Base-by-base conservation (phyloP, 2,113 vertebrate species). In the Urocolius indicus region DNA sequence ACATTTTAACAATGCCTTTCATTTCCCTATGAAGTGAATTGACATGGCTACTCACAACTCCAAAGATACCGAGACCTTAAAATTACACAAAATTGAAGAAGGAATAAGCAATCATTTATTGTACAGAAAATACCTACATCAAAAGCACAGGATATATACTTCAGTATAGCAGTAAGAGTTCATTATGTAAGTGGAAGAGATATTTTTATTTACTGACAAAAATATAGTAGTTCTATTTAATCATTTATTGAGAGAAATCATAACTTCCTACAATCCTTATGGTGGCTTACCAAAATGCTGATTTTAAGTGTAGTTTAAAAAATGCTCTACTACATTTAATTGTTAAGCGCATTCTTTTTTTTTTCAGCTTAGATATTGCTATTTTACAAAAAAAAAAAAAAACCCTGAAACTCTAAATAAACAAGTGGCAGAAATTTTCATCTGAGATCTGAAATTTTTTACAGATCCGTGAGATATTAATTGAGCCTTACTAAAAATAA, bases 151-250 rank as follows among this genome's bases (percentile, higher is more conserved):
- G 55, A 34, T 55, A 62, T 67, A 34, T 54, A 41, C 32, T 71
- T 46, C 38, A 78, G 34, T 46, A 27, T 7, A 23, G 20, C 10
- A 72, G 61, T 65, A 75, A 89, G 16, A 10, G 62, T 84, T 92
- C 46, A 59, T 89, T 94, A 46, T n/a, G 32, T 46, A 86, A 27
- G 13, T 61, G 55, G 73, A 83, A 76, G 54, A 83, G 32, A 62
- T 52, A 48, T 67, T 90, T 79, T 26, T 83, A 72, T 83, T 84
- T 93, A 90, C 72, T 86, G 87, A 89, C 43, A 94, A 93, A 95
- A 96, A 74, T 55, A 3, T 8, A 68, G 46, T 45, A 45, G 61
- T 81, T 65, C 61, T 90, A 58, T 32, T 63, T 51, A 48, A 61
- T 38, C 2, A 13, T 54, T 76, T 82, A 54, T 59, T 41, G 52